These are phyloP conservation scores for Podabrus alpinus DNA, from an alignment of 2,888 invertebrate genomes.

Conservation along the genomic window DNA sequence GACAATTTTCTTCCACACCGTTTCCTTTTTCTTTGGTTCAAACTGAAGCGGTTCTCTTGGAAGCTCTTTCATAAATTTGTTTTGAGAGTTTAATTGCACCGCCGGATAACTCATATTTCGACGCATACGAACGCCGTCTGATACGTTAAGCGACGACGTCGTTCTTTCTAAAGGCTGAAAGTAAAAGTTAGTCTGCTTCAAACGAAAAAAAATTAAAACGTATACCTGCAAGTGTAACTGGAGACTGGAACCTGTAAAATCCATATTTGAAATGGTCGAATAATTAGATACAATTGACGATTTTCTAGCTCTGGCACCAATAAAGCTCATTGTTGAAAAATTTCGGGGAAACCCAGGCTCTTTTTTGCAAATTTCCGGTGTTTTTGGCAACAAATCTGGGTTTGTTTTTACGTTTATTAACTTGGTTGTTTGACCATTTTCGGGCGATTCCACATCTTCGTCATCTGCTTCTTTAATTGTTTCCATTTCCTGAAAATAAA, in stretches of 20 bases:
- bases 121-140: conserved; percentile 44
- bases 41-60: conserved; percentile 38
- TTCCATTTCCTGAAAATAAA: conserved; percentile 65
- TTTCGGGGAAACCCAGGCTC: conserved; percentile 52
- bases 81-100: conserved; percentile 47
- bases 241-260: conserved; percentile 74
- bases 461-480: conserved; percentile 70
- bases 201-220: background rate
- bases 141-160: conserved; percentile 14
- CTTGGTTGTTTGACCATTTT: conserved; percentile 43
- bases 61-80: conserved; percentile 44
- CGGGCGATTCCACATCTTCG: conserved; percentile 63
- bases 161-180: conserved; percentile 16
- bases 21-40: conserved; percentile 43
- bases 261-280: conserved; percentile 73
- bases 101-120: conserved; percentile 55
- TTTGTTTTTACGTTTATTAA: conserved; percentile 47
- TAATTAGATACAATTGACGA: conserved; percentile 67
- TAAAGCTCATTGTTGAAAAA: conserved; percentile 53
- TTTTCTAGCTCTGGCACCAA: conserved; percentile 41
- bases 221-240: conserved; percentile 67
- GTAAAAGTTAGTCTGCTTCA: background rate
- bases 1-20: conserved; percentile 56
- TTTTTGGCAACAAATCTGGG: conserved; percentile 48
- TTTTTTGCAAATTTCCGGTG: conserved; percentile 44